Conservation (phyloP, 2,113 vertebrate genomes). For the Aythya baeri region DNA sequence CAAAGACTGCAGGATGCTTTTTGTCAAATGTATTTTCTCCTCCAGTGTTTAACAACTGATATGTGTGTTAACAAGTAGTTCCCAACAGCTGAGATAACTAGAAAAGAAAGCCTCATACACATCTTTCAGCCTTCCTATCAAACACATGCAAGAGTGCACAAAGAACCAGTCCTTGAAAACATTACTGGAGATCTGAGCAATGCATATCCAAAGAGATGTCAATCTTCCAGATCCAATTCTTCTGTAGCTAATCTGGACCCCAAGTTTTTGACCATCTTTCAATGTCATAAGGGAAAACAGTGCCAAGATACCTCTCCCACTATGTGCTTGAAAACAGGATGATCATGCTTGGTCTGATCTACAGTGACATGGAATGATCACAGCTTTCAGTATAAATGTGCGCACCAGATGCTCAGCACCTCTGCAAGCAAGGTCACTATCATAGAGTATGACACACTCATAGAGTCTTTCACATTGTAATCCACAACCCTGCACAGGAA, state of each 20-base stretch:
- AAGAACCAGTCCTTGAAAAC: background rate
- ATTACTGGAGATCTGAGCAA: background rate
- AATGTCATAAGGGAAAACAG: background rate
- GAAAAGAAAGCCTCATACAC: background rate
- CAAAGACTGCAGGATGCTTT: background rate
- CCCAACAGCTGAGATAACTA: background rate
- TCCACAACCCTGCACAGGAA: background rate
- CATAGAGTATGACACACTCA: background rate
- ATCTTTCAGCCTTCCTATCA: background rate
- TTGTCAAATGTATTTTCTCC: background rate
- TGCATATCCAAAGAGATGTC: background rate
- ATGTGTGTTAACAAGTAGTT: background rate
- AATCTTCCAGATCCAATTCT: background rate
- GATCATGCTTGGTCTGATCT: slow-evolving; percentile 20
- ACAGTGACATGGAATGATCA: slow-evolving; percentile 23
- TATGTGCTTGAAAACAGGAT: background rate
- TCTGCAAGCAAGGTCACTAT: background rate
- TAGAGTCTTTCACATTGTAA: background rate
- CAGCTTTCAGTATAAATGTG: background rate
- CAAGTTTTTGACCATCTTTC: background rate
- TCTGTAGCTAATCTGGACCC: background rate
- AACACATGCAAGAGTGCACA: background rate
- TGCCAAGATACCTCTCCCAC: background rate
- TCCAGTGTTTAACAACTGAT: background rate
- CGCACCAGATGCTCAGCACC: background rate